Base-by-base conservation (phyloP, 64 coral and sea anemone species). In the Stichodactyla mertensii region DNA sequence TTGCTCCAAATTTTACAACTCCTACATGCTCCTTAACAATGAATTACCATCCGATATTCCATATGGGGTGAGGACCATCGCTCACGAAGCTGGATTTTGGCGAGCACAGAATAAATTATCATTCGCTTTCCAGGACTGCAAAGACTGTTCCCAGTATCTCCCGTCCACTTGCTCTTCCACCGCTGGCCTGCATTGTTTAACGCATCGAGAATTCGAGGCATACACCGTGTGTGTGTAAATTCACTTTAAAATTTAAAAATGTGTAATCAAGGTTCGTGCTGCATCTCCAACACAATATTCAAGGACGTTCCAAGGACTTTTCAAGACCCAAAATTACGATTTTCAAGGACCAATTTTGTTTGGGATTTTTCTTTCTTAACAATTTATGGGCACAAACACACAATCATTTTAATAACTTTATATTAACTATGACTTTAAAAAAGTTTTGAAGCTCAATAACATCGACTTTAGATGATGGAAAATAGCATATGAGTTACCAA, bases 101-200 rank as follows among this genome's bases (percentile, higher is more conserved):
- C 52, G 52, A 82, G 80, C 80, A 16, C 52, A 45, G 7, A 55
- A 2, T 24, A 14, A 5, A 1, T 54, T 54, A 9, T 82, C 80
- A 19, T 82, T 82, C 23, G 80, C 80, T 55, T 82, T 82, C 24
- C 6, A 82, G 18, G 24, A 82, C 55, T 82, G 80, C 16, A 82
- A 82, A 55, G 20, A 82, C 4, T 82, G 80, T 22, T 82, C 80
- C 18, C 52, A 82, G 80, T 82, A 27, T 55, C 80, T 82, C 4
- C 80, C 12, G 18, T 12, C 52, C 20, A 18, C 19, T 57, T 55
- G 52, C 51, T 16, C 7, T 4, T 82, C 80, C 51, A 23, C 52
- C 9, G 28, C 14, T 54, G 80, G 80, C 9, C 4, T 82, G 18
- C 6, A 82, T 16, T 82, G 80, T 4, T 57, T 82, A 51, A 82